Evolutionary conservation across 2,888 invertebrate genomes (phyloP), one percentile per base, ranked within the genome.

Genomic region (Chaetoderma sp.): DNA sequence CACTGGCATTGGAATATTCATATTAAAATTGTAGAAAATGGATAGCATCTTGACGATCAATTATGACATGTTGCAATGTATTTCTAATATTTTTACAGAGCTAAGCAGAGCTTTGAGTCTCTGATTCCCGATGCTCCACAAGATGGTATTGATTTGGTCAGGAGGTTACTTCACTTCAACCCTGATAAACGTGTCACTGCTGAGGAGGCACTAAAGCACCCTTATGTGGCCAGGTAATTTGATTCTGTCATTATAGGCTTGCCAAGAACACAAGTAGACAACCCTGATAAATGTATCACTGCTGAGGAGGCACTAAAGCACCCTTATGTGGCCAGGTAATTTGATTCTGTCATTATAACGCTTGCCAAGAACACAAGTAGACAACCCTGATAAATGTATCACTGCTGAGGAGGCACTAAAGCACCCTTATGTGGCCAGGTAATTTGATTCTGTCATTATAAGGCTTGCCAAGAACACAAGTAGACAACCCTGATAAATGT

Each of bases 171-270:
- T 10, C 90, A 96, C 21, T 94, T 98, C 86, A 96, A 96, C 87
- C 98, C 98, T 0, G 91, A 91, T 60, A 92, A 91, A 79, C 89
- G 98, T 70, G 89, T 96, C 28, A 96, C 94, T 42, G 96, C 97
- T 1, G 92, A 93, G 63, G 91, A 93, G 81, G 94, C 95, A 0
- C 86, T 98, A 42, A 89, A 91, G 62, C 97, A 98, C 84, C 91
- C 93, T 52, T 98, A 94, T 87, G 94, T 97, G 10, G 89, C 91
- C 64, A 92, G 91, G 93, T 93, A 78, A n/a, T n/a, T n/a, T n/a
- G n/a, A n/a, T n/a, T n/a, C n/a, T 87, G 60, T 32, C 27, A 1
- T 25, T 16, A 5, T n/a, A 52, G 1, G 1, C n/a, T n/a, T n/a
- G n/a, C n/a, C n/a, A n/a, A n/a, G n/a, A n/a, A n/a, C n/a, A n/a